A percentile compares a stretch with the other conserved stretches of the same genome.
These are phyloP conservation scores for Oreochromis aureus DNA, from an alignment of 2,113 vertebrate genomes.

Conservation along the genomic window DNA sequence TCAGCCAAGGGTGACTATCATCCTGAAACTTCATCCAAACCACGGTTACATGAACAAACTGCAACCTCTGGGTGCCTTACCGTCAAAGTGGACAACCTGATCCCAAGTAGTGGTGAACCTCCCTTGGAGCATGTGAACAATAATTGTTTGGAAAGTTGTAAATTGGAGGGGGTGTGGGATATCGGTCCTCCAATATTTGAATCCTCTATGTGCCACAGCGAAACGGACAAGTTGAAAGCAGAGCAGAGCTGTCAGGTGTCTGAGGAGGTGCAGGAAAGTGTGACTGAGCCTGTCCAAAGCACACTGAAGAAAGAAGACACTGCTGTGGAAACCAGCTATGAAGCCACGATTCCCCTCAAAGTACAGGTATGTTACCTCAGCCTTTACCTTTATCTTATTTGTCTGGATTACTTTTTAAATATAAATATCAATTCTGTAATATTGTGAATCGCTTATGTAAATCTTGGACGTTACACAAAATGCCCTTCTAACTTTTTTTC, in stretches of 20 bases:
- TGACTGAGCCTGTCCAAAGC: background rate
- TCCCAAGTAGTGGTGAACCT: background rate
- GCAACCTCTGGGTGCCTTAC: fast-evolving
- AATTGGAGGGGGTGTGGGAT: background rate
- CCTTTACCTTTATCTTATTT: background rate
- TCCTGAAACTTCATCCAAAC: background rate
- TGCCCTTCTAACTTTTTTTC: background rate
- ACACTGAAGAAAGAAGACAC: background rate
- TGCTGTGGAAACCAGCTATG: background rate
- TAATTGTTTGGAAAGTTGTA: background rate
- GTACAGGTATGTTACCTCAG: slow-evolving; percentile 27
- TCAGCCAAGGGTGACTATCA: background rate
- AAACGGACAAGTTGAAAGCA: background rate
- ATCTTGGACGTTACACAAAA: background rate
- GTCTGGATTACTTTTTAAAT: background rate
- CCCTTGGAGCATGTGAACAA: background rate
- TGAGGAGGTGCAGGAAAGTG: background rate
- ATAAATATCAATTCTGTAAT: background rate
- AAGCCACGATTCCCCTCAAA: slow-evolving; percentile 4
- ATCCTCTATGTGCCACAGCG: background rate
- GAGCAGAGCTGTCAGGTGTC: background rate
- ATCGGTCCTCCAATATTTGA: slow-evolving; percentile 23
- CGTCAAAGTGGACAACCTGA: background rate
- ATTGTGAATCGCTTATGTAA: fast-evolving
- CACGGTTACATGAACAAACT: background rate